phyloP scores from a whole-genome alignment of 2,113 vertebrate genomes.

The Blennius ocellaris region DNA sequence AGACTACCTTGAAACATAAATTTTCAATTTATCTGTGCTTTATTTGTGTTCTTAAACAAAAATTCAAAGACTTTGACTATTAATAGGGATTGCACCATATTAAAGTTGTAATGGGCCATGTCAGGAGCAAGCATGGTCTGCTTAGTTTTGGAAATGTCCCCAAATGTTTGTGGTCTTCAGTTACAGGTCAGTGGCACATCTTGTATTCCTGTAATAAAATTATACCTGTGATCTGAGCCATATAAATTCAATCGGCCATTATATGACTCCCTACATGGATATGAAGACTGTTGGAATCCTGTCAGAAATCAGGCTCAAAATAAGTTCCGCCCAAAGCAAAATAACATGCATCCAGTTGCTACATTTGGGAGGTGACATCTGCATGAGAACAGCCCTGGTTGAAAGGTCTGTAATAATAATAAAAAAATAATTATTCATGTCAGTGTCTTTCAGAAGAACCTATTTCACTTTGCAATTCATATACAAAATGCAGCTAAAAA shows the following conservation, averaged over 20 bases:
- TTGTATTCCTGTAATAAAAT: conserved; percentile 59
- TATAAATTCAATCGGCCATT: conserved; percentile 12
- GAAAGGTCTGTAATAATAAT: background rate
- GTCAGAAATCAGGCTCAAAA: conserved; percentile 45
- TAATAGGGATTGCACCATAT: conserved; percentile 5
- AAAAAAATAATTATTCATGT: too few relatives aligned
- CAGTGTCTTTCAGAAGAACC: too few relatives aligned
- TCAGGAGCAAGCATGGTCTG: background rate
- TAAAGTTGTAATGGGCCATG: background rate
- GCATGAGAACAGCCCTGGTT: conserved; percentile 5
- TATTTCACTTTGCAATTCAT: too few relatives aligned
- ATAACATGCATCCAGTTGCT: conserved; percentile 25
- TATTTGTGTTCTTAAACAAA: background rate
- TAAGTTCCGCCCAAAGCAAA: conserved; percentile 45
- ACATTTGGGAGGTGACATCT: conserved; percentile 28
- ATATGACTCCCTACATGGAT: conserved; percentile 44
- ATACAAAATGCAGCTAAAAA: too few relatives aligned
- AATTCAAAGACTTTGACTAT: conserved; percentile 8
- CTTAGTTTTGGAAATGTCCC: conserved; percentile 28
- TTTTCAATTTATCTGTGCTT: background rate
- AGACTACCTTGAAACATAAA: background rate
- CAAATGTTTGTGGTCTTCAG: conserved; percentile 41
- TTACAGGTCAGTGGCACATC: conserved; percentile 39
- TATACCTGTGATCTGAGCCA: conserved; percentile 32
- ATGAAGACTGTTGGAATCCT: conserved; percentile 36